These are phyloP conservation scores for Sebastes oblongus DNA, from an alignment of 2,797 vertebrate species.

Conservation along the genomic window DNA sequence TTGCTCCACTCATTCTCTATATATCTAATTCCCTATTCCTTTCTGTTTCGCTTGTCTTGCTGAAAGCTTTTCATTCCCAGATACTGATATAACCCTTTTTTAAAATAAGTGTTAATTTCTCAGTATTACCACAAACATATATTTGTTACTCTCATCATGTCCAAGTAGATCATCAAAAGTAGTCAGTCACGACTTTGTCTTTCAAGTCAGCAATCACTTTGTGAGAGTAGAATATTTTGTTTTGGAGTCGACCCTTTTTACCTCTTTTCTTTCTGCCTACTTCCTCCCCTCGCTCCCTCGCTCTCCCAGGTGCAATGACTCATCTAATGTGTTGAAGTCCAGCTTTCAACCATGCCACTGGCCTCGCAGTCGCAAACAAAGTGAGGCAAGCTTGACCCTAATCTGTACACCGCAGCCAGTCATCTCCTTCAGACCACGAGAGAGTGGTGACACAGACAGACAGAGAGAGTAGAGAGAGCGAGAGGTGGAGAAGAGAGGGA, in stretches of 20 bases:
- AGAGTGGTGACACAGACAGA: neutral
- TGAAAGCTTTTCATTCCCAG: slow-evolving; percentile 11
- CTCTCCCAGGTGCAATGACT: slow-evolving; percentile 49
- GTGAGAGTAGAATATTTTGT: slow-evolving; percentile 12
- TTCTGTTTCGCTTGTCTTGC: neutral
- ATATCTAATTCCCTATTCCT: slow-evolving; percentile 1
- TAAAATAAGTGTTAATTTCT: neutral
- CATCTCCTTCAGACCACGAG: slow-evolving; percentile 14
- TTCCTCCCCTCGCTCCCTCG: neutral
- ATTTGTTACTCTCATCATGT: neutral
- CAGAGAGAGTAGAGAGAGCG: neutral
- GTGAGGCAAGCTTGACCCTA: slow-evolving; percentile 15
- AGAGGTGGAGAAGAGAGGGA: slow-evolving; percentile 5
- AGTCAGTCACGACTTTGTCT: neutral
- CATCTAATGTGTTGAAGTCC: slow-evolving; percentile 52
- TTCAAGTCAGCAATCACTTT: neutral
- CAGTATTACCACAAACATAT: neutral
- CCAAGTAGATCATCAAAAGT: neutral
- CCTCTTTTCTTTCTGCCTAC: neutral
- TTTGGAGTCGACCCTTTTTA: neutral
- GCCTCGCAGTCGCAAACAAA: slow-evolving; percentile 7
- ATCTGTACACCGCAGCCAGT: slow-evolving; percentile 16
- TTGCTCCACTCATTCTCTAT: slow-evolving; percentile 12
- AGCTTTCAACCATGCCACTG: slow-evolving; percentile 33
- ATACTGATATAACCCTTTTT: neutral